Percentiles rank a stretch among this genome's conserved stretches.
Conservation (phyloP, 2,797 vertebrate species). For the Crax fasciolata region DNA sequence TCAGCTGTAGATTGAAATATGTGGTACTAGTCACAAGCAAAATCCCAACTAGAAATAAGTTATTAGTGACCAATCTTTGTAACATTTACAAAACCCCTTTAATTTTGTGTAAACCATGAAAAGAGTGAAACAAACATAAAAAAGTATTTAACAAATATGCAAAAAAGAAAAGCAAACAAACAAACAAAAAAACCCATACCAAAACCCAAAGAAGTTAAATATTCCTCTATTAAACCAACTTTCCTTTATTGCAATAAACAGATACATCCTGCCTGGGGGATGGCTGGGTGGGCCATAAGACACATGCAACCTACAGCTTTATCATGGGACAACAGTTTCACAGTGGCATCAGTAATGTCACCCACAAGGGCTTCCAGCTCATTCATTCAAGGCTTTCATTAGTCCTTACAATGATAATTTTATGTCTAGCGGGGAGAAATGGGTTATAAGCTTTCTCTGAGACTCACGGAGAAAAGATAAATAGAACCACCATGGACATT, state of each 20-base stretch:
- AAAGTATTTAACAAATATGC: not conserved
- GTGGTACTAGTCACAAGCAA: not conserved
- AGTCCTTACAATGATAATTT: not conserved
- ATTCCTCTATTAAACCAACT: not conserved
- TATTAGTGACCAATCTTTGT: not conserved
- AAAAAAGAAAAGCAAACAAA: not conserved
- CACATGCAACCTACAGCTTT: not conserved
- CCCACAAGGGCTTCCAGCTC: not conserved
- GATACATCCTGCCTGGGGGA: not conserved
- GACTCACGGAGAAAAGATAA: not conserved
- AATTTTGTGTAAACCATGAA: not conserved
- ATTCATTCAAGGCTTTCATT: not conserved
- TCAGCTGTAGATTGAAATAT: not conserved
- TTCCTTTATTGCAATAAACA: not conserved
- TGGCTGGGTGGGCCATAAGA: not conserved
- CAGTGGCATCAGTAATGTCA: not conserved
- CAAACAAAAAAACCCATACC: not conserved
- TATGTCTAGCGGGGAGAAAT: not conserved
- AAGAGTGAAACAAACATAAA: not conserved
- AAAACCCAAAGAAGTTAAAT: not conserved
- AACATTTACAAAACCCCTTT: not conserved
- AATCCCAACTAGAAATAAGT: not conserved
- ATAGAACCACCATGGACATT: not conserved
- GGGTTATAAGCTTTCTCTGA: not conserved
- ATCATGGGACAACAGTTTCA: not conserved